A percentile compares a stretch with the other conserved stretches of the same genome.
Conservation (phyloP, 2,113 vertebrate genomes). For the Numida meleagris region DNA sequence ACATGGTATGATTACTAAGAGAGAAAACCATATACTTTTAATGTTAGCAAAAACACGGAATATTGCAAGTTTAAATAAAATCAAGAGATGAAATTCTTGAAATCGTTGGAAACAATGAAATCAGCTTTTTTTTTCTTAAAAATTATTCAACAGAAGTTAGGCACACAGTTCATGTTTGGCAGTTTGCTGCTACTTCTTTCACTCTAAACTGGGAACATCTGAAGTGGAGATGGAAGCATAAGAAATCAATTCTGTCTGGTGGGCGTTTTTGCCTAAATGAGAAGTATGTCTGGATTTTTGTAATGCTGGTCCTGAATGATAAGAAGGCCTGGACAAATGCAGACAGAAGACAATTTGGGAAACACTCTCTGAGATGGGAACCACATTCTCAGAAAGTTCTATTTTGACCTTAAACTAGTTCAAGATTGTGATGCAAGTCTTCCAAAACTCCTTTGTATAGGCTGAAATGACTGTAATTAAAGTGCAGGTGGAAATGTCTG, state of each 20-base stretch:
- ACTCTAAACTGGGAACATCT: not conserved
- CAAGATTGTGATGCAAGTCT: not conserved
- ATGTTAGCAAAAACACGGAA: not conserved
- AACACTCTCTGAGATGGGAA: not conserved
- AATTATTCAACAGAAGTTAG: not conserved
- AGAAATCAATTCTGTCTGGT: not conserved
- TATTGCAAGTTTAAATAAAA: not conserved
- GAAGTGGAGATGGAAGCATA: not conserved
- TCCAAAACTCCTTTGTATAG: not conserved
- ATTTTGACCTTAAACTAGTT: not conserved
- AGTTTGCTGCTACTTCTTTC: not conserved
- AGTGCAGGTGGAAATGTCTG: not conserved
- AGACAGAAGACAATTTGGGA: not conserved
- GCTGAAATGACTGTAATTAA: not conserved
- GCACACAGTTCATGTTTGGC: rapidly evolving
- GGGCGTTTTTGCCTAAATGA: not conserved
- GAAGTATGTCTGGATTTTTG: not conserved
- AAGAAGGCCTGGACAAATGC: not conserved
- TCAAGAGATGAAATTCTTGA: not conserved
- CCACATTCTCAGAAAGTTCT: not conserved
- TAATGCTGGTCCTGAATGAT: not conserved
- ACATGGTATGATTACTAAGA: not conserved
- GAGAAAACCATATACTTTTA: not conserved
- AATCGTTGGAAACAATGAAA: not conserved
- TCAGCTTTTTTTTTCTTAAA: not conserved